phyloP scores from a whole-genome alignment of 1,140 invertebrate genomes.

The Drosophila pseudoobscura region DNA sequence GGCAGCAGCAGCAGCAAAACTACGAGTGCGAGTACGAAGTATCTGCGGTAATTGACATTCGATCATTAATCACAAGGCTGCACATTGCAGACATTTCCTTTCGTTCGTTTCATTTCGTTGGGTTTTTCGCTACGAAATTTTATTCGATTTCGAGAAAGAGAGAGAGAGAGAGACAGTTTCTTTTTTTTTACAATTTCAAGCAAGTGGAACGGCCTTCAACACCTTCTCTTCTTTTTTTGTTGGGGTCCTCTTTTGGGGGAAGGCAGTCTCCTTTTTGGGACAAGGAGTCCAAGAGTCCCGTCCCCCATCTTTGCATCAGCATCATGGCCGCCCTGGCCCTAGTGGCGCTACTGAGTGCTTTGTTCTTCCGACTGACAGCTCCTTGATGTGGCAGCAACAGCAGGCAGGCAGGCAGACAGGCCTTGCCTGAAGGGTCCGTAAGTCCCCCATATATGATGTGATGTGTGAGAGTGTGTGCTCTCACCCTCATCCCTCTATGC shows the following conservation, averaged over 20 bases:
- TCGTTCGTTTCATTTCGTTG: constrained; percentile 60
- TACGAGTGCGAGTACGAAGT: constrained; percentile 30
- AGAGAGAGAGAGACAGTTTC: constrained; percentile 27
- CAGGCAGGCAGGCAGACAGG: constrained; percentile 15
- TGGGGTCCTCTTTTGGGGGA: too few species aligned
- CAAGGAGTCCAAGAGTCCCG: neutral
- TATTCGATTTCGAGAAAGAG: constrained; percentile 14
- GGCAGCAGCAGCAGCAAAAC: constrained; percentile 6
- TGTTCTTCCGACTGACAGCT: constrained; percentile 68
- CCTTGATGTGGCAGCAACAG: constrained; percentile 35
- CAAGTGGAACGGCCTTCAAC: constrained; percentile 66
- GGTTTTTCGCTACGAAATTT: constrained; percentile 46
- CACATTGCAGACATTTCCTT: constrained; percentile 80
- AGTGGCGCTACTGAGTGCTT: constrained; percentile 55
- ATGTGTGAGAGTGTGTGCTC: neutral
- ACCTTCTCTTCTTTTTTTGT: constrained; percentile 33
- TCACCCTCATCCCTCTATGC: constrained; percentile 6
- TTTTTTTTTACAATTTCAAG: constrained; percentile 25
- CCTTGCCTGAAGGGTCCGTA: constrained; percentile 53
- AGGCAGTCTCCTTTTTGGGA: too few species aligned
- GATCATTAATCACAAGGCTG: constrained; percentile 82
- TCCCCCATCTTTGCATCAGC: neutral
- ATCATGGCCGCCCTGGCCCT: constrained; percentile 48
- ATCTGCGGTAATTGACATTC: constrained; percentile 81
- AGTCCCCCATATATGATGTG: constrained; percentile 67